These are phyloP conservation scores for Tapirus indicus DNA, from an alignment of 2,797 vertebrate genomes.

Conservation along the genomic window DNA sequence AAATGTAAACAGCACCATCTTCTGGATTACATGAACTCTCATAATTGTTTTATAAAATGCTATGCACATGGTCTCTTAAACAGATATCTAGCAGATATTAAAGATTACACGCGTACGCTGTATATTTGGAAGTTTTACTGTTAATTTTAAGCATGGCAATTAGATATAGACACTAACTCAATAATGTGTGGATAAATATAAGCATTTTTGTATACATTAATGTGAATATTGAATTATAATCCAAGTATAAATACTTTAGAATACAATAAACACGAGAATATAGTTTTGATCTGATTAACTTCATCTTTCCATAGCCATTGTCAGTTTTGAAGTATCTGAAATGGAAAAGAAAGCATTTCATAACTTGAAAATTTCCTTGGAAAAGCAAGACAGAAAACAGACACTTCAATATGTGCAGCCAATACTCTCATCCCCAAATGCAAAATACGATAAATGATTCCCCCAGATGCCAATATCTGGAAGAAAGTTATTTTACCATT, in stretches of 20 bases:
- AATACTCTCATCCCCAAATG: background rate
- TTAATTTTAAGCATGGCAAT: background rate
- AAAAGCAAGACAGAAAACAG: background rate
- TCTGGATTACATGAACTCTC: constrained; percentile 81
- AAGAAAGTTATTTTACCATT: background rate
- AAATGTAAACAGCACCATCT: constrained; percentile 90
- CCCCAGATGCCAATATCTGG: background rate
- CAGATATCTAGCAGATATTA: background rate
- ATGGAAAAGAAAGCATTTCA: background rate
- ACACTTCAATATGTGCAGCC: background rate
- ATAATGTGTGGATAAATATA: background rate
- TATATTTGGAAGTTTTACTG: background rate
- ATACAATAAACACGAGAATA: background rate
- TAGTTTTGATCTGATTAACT: background rate
- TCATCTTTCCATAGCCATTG: background rate
- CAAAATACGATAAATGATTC: background rate
- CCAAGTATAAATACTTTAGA: background rate
- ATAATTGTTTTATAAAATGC: background rate
- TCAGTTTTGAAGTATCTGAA: background rate
- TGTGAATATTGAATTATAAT: background rate
- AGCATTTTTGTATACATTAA: background rate
- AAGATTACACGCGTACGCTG: background rate
- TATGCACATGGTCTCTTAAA: background rate
- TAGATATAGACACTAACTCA: background rate
- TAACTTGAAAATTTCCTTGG: background rate